Evolutionary conservation across 2,113 vertebrate genomes (phyloP).

Genomic region (Pseudopipra pipra): DNA sequence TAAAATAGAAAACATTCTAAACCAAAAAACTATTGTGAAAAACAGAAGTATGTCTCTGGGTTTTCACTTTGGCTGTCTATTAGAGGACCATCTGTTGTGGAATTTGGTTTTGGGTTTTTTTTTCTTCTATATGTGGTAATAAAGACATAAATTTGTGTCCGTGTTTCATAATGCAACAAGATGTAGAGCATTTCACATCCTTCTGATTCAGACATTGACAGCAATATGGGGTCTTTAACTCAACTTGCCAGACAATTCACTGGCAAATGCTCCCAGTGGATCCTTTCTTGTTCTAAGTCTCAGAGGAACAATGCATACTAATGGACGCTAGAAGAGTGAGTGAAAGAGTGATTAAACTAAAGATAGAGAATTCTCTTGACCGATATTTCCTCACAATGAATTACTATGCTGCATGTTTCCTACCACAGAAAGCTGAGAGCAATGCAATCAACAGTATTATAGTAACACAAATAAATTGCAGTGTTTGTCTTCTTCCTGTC

Average conservation of each 20-base stretch:
- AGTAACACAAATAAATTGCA: not conserved
- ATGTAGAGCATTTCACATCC: not conserved
- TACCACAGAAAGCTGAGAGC: not conserved
- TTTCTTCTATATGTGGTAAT: not conserved
- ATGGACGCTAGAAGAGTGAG: not conserved
- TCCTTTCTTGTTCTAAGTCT: not conserved
- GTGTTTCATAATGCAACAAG: not conserved
- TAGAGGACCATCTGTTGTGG: not conserved
- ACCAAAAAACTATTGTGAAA: not conserved
- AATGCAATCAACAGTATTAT: not conserved
- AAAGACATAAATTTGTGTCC: not conserved
- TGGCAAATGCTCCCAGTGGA: not conserved
- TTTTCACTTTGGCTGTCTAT: not conserved
- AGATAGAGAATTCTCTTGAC: not conserved
- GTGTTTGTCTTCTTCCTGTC: not conserved
- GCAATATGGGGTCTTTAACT: not conserved
- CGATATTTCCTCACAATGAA: not conserved
- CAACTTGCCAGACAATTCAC: not conserved
- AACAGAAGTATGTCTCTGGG: not conserved
- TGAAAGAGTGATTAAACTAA: not conserved
- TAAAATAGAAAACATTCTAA: not conserved
- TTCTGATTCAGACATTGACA: not conserved
- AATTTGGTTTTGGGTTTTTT: not conserved
- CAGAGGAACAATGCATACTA: not conserved
- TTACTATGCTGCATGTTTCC: not conserved